Conservation (phyloP, 1,140 invertebrate species). For the Lasioglossum baleicum region DNA sequence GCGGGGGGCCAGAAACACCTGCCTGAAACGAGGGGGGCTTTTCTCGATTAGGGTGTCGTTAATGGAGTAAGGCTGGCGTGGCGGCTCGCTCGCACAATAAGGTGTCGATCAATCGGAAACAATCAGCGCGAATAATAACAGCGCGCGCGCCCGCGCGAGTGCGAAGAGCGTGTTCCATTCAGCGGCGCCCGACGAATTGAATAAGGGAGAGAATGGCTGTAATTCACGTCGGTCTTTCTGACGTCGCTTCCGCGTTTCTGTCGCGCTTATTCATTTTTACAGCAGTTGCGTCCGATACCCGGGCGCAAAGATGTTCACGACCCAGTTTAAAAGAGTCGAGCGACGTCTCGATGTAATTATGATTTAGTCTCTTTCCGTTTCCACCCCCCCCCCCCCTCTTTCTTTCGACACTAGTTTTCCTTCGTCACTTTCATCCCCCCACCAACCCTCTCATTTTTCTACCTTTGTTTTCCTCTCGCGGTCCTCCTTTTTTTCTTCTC, state of each 20-base stretch:
- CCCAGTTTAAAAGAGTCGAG: slow-evolving; percentile 43
- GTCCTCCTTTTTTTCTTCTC: too few species aligned
- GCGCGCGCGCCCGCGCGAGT: background rate
- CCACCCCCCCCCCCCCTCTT: background rate
- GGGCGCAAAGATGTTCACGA: slow-evolving; percentile 35
- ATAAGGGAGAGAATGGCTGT: slow-evolving; percentile 40
- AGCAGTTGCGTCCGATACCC: slow-evolving; percentile 37
- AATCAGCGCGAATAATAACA: slow-evolving; percentile 42
- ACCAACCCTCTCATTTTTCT: too few species aligned
- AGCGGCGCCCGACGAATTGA: slow-evolving; percentile 25
- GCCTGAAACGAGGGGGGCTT: background rate
- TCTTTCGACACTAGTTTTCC: too few species aligned
- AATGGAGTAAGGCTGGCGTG: slow-evolving; percentile 7
- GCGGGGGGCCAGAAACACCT: background rate
- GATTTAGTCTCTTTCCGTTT: slow-evolving; percentile 26
- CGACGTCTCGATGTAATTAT: slow-evolving; percentile 37
- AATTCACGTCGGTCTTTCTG: slow-evolving; percentile 44
- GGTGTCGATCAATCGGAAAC: slow-evolving; percentile 43
- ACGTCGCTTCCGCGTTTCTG: slow-evolving; percentile 33
- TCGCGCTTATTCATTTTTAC: slow-evolving; percentile 45
- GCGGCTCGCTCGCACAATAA: slow-evolving; percentile 34
- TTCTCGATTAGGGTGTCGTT: slow-evolving; percentile 11
- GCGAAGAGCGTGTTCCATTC: slow-evolving; percentile 3
- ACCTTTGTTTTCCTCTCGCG: background rate
- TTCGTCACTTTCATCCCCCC: too few species aligned